These are phyloP conservation scores for Nasua narica DNA, from an alignment of 2,797 vertebrate species.

Conservation along the genomic window DNA sequence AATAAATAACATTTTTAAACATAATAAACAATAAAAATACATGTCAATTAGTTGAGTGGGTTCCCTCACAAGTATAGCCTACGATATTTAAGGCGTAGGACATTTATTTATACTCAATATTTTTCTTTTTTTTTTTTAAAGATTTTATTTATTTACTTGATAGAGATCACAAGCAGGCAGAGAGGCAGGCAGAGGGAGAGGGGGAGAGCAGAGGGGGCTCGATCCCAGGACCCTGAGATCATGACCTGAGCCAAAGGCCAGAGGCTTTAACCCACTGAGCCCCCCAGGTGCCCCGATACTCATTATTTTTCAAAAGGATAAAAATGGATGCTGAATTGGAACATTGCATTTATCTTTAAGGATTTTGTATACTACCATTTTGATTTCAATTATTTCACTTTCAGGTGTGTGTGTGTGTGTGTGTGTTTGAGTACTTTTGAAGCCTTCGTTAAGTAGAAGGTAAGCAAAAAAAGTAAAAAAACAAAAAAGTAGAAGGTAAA, in stretches of 20 bases:
- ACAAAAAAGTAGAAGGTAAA: background rate
- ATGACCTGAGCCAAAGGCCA: no score
- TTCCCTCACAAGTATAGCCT: conserved; percentile 59
- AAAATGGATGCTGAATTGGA: background rate
- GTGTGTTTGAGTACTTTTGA: background rate
- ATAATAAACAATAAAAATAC: background rate
- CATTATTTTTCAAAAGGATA: conserved; percentile 75
- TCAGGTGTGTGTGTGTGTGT: background rate
- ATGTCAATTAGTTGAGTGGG: conserved; percentile 39
- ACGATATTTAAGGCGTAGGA: conserved; percentile 74
- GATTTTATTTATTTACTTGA: no score
- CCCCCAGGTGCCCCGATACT: background rate
- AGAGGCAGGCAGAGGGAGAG: no score
- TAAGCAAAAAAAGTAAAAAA: no score
- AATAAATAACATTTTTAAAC: background rate
- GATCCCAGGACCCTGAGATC: no score
- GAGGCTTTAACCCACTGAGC: no score
- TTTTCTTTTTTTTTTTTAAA: conserved; percentile 46
- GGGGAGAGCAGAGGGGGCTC: no score
- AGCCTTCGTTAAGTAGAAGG: background rate
- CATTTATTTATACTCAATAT: conserved; percentile 77
- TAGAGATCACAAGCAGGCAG: no score
- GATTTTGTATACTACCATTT: background rate
- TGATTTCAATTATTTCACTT: background rate
- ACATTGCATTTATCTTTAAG: background rate